Base-by-base conservation (phyloP, 2,888 invertebrate genomes). In the Cephus runcator region DNA sequence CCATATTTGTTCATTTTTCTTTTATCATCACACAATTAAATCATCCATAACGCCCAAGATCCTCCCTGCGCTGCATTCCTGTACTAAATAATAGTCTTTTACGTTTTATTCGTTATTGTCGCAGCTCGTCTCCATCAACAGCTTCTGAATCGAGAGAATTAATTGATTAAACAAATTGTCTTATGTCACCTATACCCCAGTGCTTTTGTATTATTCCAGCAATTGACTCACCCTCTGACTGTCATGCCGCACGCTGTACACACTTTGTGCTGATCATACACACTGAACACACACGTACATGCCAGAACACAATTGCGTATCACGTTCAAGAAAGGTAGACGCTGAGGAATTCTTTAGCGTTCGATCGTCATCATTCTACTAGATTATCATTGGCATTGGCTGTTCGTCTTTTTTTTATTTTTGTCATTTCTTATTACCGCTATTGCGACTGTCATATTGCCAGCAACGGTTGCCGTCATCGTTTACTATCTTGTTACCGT, bases 341-440 rank as follows among this genome's bases (percentile, higher is more conserved):
- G 56, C 56, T 23, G 9, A 56, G 23, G 56, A 56, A 56, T 23
- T 56, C 23, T 56, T 56, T 56, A 15, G 23, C 71, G 71, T 9
- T 34, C 71, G 31, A 12, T 31, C 12, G 69, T 69, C 71, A 71
- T 34, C 33, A 2, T 33, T 31, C 12, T 12, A 11, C 15, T 23
- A 1, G 1, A 9, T 23, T 56, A 12, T 71, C 71, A 71, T 34
- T 69, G 30, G 69, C 69, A 33, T 30, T 71, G 15, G 12, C 71
- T 31, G 71, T 71, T 31, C 0, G 30, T 9, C 12, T 1, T 4
- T 4, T n/a, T 12, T 40, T 4, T 2, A 56, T 56, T 23, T 56
- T 56, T 23, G 0, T 56, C 9, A 23, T 75, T 77, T 76, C 74
- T 82, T 81, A 79, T 82, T 81, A 77, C 76, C 73, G 77, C 80